A percentile compares a stretch with the other conserved stretches of the same genome.
These are phyloP conservation scores for Onychostoma macrolepis DNA, from an alignment of 2,113 vertebrate genomes.

Conservation along the genomic window DNA sequence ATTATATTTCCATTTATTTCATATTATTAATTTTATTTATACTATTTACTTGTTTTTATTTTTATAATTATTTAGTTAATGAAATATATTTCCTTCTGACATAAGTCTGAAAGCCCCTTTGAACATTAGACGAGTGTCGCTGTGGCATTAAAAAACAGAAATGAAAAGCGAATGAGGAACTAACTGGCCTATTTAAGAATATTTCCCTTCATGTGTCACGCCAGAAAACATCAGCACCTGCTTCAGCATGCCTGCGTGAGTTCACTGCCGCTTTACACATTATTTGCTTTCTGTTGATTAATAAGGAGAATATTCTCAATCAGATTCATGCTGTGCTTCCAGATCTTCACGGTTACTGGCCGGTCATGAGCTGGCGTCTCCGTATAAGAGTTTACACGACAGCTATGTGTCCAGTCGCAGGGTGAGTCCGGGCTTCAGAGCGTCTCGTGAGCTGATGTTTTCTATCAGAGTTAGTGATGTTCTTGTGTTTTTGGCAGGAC, in stretches of 20 bases:
- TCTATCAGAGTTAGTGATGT: not conserved
- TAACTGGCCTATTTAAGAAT: not conserved
- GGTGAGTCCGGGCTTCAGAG: constrained; percentile 56
- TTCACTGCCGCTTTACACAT: not conserved
- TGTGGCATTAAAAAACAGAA: constrained; percentile 54
- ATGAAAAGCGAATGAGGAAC: constrained; percentile 72
- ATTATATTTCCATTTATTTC: not conserved
- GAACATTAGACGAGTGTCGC: too few species aligned
- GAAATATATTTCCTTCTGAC: too few species aligned
- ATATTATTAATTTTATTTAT: too few species aligned
- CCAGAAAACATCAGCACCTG: not conserved
- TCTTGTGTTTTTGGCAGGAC: constrained; percentile 52
- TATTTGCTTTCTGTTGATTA: not conserved
- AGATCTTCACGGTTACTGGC: constrained; percentile 16
- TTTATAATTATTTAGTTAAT: too few species aligned
- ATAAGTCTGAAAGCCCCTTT: too few species aligned
- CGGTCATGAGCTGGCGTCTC: constrained; percentile 48
- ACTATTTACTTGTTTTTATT: too few species aligned
- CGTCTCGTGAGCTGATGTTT: not conserved
- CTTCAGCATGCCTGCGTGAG: constrained; percentile 8
- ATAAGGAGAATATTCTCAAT: not conserved
- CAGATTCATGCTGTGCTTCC: not conserved
- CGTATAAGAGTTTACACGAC: constrained; percentile 65
- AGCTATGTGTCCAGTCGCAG: constrained; percentile 57
- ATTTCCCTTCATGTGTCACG: constrained; percentile 15